Base-by-base conservation (phyloP, 2,888 invertebrate species). In the Meteorus cinctellus region DNA sequence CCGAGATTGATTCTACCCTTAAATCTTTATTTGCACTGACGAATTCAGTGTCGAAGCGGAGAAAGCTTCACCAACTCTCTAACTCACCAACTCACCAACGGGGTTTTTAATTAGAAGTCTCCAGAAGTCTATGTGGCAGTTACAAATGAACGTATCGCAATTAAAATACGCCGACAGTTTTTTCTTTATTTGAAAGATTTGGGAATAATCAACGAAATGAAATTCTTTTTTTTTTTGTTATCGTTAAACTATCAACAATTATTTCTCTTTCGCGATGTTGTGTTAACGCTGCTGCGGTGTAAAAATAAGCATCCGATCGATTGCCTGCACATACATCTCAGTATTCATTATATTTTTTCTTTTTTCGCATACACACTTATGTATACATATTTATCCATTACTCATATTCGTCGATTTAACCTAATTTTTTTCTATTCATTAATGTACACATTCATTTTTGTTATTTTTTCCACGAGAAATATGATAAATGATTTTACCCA, bases 401-500 rank as follows among this genome's bases (percentile, higher is more conserved):
- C 19, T 55, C 48, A 48, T n/a, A 48, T 48, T 48, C n/a, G 48
- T 48, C 48, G 48, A 16, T 48, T 14, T 48, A 48, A 48, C 48
- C 48, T 48, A n/a, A 48, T 48, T 48, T 48, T 16, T 48, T 41
- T 48, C 14, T 4, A 48, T n/a, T 48, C n/a, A 48, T n/a, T n/a
- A n/a, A n/a, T n/a, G n/a, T 6, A 48, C 48, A 48, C 48, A 48
- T 14, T 41, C 12, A 0, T 41, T 8, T 41, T 41, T 41, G 41
- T 24, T 59, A 24, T 29, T 55, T 34, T 69, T 51, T 34, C 1
- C n/a, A 10, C n/a, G 6, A 48, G n/a, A 48, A 48, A 45, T 45
- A 45, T 68, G 69, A 69, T 27, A 55, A 34, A 69, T 29, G 55
- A 69, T 12, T 16, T 69, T 55, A n/a, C 31, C 36, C 19, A 55